Conservation (phyloP, 2,888 invertebrate genomes). For the Meliscaeva auricollis region DNA sequence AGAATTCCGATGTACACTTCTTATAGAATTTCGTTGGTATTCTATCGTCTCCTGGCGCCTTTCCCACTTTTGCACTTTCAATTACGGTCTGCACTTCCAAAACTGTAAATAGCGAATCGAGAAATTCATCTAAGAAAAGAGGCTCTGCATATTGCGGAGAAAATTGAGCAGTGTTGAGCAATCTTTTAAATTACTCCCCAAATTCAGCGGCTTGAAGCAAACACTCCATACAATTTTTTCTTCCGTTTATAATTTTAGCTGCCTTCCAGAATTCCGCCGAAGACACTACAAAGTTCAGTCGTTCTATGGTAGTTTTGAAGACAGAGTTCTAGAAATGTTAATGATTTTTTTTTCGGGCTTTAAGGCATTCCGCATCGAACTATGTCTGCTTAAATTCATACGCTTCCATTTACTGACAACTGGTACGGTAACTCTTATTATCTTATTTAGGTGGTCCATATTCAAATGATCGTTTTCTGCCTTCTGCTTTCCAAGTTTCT, state of each 20-base stretch:
- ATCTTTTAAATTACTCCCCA: conserved; percentile 13
- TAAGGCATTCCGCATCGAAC: conserved; percentile 10
- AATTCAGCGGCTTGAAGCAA: conserved; percentile 5
- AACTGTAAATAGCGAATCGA: background rate
- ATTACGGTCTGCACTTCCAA: background rate
- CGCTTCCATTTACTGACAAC: background rate
- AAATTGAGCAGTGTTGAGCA: conserved; percentile 7
- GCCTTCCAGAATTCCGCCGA: conserved; percentile 40
- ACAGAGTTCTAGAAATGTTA: background rate
- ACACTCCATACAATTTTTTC: background rate
- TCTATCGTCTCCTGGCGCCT: background rate
- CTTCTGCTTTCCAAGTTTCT: background rate
- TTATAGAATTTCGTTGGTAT: background rate
- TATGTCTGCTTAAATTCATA: background rate
- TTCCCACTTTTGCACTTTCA: no score
- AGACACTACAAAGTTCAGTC: background rate
- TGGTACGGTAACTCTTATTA: no score
- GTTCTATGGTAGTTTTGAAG: background rate
- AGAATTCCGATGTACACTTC: no score
- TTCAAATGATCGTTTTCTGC: background rate
- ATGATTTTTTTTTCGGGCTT: conserved; percentile 9
- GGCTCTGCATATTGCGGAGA: conserved; percentile 14
- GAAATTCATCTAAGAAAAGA: no score
- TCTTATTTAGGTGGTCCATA: background rate
- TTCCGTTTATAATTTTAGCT: conserved; percentile 7